These are phyloP conservation scores for Sebastes dallii DNA, from an alignment of 2,797 vertebrate species.

Conservation along the genomic window DNA sequence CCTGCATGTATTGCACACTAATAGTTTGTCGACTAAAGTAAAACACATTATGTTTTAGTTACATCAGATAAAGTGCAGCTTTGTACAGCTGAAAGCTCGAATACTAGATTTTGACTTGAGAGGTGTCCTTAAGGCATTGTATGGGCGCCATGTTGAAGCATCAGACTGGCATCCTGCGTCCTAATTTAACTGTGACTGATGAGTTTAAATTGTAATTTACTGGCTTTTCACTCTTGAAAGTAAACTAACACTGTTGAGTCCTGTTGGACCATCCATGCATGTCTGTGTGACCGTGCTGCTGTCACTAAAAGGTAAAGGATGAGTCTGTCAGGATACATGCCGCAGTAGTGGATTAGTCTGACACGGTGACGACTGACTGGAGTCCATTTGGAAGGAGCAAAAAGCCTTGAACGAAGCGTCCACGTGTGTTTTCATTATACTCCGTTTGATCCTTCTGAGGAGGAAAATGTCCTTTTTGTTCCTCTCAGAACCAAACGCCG, in stretches of 20 bases:
- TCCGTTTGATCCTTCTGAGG: neutral
- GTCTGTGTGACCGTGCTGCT: conserved; percentile 55
- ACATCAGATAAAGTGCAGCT: conserved; percentile 44
- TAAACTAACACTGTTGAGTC: conserved; percentile 58
- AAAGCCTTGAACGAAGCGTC: neutral
- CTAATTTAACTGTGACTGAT: neutral
- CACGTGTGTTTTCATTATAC: neutral
- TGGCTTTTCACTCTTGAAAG: conserved; percentile 2
- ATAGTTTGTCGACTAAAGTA: conserved; percentile 32
- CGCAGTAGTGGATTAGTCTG: conserved; percentile 1
- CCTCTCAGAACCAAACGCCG: conserved; percentile 4
- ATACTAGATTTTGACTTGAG: conserved; percentile 44
- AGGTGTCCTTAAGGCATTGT: conserved; percentile 63
- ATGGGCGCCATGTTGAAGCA: conserved; percentile 17
- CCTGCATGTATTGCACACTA: conserved; percentile 24
- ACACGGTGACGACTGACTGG: conserved; percentile 1
- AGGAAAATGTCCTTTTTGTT: conserved; percentile 19
- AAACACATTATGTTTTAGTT: conserved; percentile 16
- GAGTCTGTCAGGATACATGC: conserved; percentile 53
- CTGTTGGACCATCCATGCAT: conserved; percentile 37
- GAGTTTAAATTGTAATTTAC: neutral
- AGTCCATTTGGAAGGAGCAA: neutral
- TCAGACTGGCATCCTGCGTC: conserved; percentile 10
- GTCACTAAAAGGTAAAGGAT: conserved; percentile 8
- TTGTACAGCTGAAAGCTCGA: conserved; percentile 41